Evolutionary conservation across 2,888 invertebrate genomes (phyloP), one percentile per base, ranked within the genome.

Genomic region (Torymus aiolomorphi): DNA sequence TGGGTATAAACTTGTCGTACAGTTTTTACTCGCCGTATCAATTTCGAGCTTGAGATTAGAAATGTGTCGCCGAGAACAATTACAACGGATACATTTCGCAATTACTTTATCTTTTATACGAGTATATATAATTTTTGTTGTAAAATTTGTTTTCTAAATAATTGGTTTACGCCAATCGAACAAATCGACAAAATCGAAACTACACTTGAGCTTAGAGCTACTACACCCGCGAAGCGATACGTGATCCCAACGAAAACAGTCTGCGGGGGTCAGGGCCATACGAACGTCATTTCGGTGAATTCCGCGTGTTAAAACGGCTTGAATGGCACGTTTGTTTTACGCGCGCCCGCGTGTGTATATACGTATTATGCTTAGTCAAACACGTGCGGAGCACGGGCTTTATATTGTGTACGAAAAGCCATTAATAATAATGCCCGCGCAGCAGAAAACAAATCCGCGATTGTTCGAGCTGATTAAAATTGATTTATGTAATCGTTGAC

Each of bases 281-380:
- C 14, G 57, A 4, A 61, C 51, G 66, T 51, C 56, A 24, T 78
- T 78, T 73, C 78, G 67, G 24, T 42, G 78, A 78, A 78, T 66
- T 73, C 59, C 8, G 20, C 31, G 12, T 20, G 56, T 31, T 59
- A 57, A 71, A 49, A 13, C 16, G 24, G 65, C 67, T 67, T 62
- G 24, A 73, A 62, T 24, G 14, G 54, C 78, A 62, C 73, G 72
- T 49, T 73, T 78, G 66, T 66, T 66, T 51, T n/a, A 14, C 20
- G 20, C 11, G 54, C 3, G 31, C n/a, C 24, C 31, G 3, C 2
- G 4, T 10, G 5, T 42, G 8, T 42, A 8, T 42, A 10, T 42
- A 42, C 42, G 42, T 42, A 42, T 42, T 42, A 42, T 42, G 42
- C 42, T 42, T 42, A 42, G 42, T 42, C 42, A 42, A 42, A 42